Conservation (phyloP, 2,888 invertebrate species). For the Eristalis pertinax region DNA sequence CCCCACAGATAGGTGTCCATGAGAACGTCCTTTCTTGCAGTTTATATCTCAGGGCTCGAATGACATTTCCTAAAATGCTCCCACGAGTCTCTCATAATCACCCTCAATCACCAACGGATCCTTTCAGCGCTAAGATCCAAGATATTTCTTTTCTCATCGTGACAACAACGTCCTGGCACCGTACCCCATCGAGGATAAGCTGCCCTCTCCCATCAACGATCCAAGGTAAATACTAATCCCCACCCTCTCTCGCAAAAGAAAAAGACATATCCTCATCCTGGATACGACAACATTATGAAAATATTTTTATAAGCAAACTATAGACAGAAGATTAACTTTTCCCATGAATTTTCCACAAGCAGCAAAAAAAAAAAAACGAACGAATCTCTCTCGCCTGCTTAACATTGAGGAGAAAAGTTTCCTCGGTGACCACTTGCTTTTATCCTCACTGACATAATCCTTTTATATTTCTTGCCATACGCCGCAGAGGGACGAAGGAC, state of each 20-base stretch:
- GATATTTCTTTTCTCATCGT: background rate
- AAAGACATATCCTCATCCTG: background rate
- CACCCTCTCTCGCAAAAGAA: background rate
- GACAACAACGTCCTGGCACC: background rate
- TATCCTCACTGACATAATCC: conserved; percentile 63
- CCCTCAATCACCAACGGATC: background rate
- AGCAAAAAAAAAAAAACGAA: background rate
- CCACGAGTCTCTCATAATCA: background rate
- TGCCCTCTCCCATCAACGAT: background rate
- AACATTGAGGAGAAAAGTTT: conserved; percentile 62
- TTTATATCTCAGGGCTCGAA: background rate
- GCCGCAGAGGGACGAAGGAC: background rate
- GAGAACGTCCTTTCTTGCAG: too few relatives aligned
- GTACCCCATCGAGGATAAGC: background rate
- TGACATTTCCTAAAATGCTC: background rate
- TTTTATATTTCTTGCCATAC: conserved; percentile 43
- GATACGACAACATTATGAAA: background rate
- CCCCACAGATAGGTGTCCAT: too few relatives aligned
- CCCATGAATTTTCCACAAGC: conserved; percentile 14
- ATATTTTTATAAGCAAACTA: conserved; percentile 12
- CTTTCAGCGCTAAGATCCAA: background rate
- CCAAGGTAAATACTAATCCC: background rate
- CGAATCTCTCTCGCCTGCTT: background rate
- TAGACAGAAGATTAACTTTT: conserved; percentile 40
- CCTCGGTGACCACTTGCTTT: conserved; percentile 55